A percentile compares a stretch with the other conserved stretches of the same genome.
These are phyloP conservation scores for Strix uralensis DNA, from an alignment of 2,113 vertebrate genomes.

Conservation along the genomic window DNA sequence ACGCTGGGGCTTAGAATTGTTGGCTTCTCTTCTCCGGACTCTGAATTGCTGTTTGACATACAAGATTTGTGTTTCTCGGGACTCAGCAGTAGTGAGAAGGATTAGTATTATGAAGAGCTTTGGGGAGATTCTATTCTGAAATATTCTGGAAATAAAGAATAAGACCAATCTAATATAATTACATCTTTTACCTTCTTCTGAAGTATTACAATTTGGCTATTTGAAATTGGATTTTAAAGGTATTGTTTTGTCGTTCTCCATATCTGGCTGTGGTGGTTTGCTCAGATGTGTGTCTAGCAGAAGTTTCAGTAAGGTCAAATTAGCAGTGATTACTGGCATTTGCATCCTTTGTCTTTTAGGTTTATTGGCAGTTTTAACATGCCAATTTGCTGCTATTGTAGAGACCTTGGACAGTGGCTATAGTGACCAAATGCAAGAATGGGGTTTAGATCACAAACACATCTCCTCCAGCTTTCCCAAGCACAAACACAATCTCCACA, in stretches of 20 bases:
- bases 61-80: not conserved
- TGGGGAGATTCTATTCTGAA: not conserved
- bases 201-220: not conserved
- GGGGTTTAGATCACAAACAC: not conserved
- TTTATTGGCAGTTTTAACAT: not conserved
- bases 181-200: not conserved
- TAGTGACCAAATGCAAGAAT: not conserved
- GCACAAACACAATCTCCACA: not conserved
- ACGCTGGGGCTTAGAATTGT: not conserved
- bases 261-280: not conserved
- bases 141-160: not conserved
- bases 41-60: slow-evolving; percentile 10
- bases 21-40: slow-evolving; percentile 17
- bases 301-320: not conserved
- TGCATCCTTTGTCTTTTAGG: not conserved
- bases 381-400: not conserved
- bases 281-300: not conserved
- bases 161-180: not conserved
- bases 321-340: not conserved
- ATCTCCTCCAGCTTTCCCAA: not conserved
- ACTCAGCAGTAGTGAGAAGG: not conserved
- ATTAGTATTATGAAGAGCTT: not conserved
- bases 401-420: not conserved
- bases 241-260: not conserved
- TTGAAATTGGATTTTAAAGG: not conserved